phyloP scores from a whole-genome alignment of 2,797 vertebrate species.

The Orientallactaga sibirica region DNA sequence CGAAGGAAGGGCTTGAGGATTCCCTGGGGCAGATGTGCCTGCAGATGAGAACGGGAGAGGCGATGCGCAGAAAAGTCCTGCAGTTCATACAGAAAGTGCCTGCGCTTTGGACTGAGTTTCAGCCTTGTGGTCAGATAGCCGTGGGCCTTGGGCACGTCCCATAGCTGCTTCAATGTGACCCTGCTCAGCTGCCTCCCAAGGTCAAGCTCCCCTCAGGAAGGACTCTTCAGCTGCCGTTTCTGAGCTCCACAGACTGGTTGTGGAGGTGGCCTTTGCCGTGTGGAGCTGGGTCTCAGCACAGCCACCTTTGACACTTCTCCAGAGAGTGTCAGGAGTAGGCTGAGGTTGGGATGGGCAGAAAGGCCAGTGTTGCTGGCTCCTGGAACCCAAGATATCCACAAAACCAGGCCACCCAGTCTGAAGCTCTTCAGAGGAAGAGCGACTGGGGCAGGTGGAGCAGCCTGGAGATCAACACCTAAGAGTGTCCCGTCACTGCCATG shows the following conservation, averaged over 20 bases:
- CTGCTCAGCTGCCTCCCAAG: rapidly evolving
- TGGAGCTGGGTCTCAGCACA: not conserved
- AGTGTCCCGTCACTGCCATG: rapidly evolving
- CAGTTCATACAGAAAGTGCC: not conserved
- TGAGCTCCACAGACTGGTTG: rapidly evolving
- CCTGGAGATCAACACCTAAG: too few relatives aligned
- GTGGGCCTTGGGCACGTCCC: rapidly evolving
- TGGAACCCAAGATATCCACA: rapidly evolving
- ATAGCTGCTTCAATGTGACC: rapidly evolving
- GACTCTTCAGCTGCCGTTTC: not conserved
- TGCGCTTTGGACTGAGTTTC: rapidly evolving
- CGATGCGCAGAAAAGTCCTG: too few relatives aligned
- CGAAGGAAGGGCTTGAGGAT: too few relatives aligned
- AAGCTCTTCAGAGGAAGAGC: rapidly evolving
- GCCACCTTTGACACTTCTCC: rapidly evolving
- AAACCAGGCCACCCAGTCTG: rapidly evolving
- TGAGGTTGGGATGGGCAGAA: not conserved
- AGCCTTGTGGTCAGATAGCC: rapidly evolving
- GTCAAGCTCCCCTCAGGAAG: not conserved
- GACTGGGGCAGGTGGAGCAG: rapidly evolving
- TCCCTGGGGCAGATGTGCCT: not conserved
- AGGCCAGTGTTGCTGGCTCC: not conserved
- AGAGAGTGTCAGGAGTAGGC: rapidly evolving
- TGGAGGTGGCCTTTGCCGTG: not conserved
- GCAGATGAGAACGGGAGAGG: too few relatives aligned